Base-by-base conservation (phyloP, 2,888 invertebrate species). In the Apantesis nais region DNA sequence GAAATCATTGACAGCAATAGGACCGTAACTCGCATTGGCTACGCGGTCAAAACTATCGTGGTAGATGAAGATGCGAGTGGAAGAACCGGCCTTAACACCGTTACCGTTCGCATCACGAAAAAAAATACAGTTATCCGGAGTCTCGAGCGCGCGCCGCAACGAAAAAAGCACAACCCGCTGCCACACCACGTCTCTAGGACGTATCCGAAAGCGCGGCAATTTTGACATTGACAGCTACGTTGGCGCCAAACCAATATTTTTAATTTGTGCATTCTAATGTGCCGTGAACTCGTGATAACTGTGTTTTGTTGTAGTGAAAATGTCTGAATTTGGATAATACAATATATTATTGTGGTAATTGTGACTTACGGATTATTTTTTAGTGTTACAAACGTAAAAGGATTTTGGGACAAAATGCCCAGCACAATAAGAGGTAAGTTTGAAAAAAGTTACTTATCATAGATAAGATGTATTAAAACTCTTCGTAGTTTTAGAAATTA, bases 351-450 rank as follows among this genome's bases (percentile, higher is more conserved):
- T 86, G 84, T 83, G 79, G 72, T 74, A 83, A 78, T 71, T 76
- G 82, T 85, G 87, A 85, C 84, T 79, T 78, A 79, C 76, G 78
- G 83, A 87, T 87, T 88, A 81, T 87, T 85, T 81, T 78, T 81
- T 76, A 82, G 83, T 83, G 78, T 77, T 75, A 16, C 29, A 72
- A 73, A 66, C 66, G 69, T 79, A 66, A 74, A 80, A 89, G 90
- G 92, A 91, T 90, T 86, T 80, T 44, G 85, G 86, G 80, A 79
- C 91, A 95, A 92, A 89, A 95, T 95, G 95, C 95, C 95, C 75
- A 95, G 95, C 83, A 95, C 95, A 78, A 95, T 95, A 84, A 82
- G 95, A 95, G 95, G 95, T 95, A 80, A 90, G 92, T 88, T 78
- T 64, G 4, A 48, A 73, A 34, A 72, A 81, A 79, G 68, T n/a